Evolutionary conservation across 1,140 invertebrate species (phyloP), one percentile per base, ranked within the genome.

Genomic region (Tachypleus tridentatus): DNA sequence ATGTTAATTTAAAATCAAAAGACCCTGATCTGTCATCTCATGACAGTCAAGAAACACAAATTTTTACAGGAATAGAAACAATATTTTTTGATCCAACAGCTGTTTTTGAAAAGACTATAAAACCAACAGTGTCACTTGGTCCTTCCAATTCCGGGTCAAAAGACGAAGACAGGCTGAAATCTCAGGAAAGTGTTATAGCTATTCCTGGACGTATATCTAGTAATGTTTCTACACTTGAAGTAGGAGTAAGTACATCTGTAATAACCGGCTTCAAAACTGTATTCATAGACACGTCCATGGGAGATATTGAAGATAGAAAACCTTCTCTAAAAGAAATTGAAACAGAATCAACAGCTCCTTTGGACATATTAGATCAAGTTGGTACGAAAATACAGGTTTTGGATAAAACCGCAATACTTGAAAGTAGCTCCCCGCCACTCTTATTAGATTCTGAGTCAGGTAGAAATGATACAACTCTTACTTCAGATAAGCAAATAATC

Each of bases 51-150:
- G 61, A 51, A 51, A 67, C 63, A 7, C 62, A 58, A 9, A n/a
- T 67, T 49, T 10, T 67, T 9, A 67, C 61, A 57, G 66, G 66
- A 49, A 64, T 67, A 4, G 60, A 60, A 64, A 67, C 66, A 9
- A 57, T 67, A 47, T 67, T 67, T 49, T 67, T 67, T 51, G 63
- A 29, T 4, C 48, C 66, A 7, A 5, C 5, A 6, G 6, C 50
- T 9, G 60, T 50, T 51, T 57, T 9, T 29, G 8, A 3, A 59
- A 59, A 59, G 10, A 57, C 29, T 29, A 29, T 29, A 29, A 29
- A 29, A 29, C 29, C 29, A 29, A 29, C 29, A 29, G 29, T 29
- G 29, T 29, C 29, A 29, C 29, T 29, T 29, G 29, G 2, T 29
- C 29, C 29, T 29, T 29, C 29, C 0, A 29, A 29, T 29, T 29